Evolutionary conservation across 1,140 invertebrate genomes (phyloP).

Genomic region (Neoseiulus cucumeris): DNA sequence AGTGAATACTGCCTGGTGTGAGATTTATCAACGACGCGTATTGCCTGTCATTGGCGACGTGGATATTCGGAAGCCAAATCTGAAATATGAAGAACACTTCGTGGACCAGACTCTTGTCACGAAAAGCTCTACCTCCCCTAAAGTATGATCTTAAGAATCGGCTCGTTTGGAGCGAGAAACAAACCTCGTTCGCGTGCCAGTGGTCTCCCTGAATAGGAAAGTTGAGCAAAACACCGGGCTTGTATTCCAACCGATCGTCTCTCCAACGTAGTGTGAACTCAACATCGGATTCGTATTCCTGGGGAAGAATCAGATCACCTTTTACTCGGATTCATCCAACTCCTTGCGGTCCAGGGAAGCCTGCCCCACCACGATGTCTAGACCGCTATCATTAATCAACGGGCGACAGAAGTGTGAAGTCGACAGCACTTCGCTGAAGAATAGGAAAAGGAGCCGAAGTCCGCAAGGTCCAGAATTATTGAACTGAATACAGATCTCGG

Average conservation of each 20-base stretch:
- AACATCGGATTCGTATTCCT: background rate
- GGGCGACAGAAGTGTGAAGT: too few species aligned
- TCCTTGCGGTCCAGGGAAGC: too few species aligned
- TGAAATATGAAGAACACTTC: background rate
- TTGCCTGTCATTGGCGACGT: background rate
- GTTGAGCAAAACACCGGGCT: background rate
- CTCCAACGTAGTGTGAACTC: constrained; percentile 1
- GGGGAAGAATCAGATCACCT: background rate
- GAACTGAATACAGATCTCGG: too few species aligned
- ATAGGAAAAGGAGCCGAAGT: too few species aligned
- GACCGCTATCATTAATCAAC: too few species aligned
- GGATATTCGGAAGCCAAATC: constrained; percentile 6
- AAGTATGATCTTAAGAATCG: too few species aligned
- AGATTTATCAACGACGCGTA: constrained; percentile 1
- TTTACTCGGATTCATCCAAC: too few species aligned
- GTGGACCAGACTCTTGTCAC: background rate
- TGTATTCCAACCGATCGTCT: constrained; percentile 1
- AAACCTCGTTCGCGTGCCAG: constrained; percentile 1
- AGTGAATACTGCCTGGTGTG: background rate
- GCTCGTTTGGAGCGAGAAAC: background rate
- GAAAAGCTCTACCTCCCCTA: background rate
- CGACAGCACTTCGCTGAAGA: too few species aligned
- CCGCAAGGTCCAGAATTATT: too few species aligned
- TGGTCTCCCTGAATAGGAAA: constrained; percentile 2
- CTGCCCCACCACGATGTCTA: too few species aligned